Conservation (phyloP, 2,888 invertebrate species). For the Teleogryllus oceanicus region DNA sequence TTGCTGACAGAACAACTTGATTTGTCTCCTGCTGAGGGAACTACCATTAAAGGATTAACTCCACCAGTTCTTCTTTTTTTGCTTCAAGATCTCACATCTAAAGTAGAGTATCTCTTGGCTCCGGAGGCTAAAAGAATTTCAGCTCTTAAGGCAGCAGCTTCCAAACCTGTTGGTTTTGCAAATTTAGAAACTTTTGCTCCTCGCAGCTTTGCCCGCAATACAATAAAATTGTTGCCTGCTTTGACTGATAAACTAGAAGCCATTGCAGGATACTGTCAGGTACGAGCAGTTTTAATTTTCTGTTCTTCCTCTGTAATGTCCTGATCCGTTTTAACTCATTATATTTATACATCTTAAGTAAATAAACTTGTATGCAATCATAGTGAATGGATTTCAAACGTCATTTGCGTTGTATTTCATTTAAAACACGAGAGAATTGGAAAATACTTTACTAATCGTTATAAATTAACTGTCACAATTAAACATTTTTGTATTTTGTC, state of each 20-base stretch:
- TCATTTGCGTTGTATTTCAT: too few species aligned
- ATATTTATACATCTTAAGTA: too few species aligned
- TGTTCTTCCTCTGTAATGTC: too few species aligned
- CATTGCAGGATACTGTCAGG: slow-evolving; percentile 45
- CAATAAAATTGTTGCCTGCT: slow-evolving; percentile 26
- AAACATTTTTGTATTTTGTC: too few species aligned
- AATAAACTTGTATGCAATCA: too few species aligned
- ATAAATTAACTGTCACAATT: too few species aligned
- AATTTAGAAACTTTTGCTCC: slow-evolving; percentile 32
- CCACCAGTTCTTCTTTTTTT: slow-evolving; percentile 49
- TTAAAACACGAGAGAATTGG: too few species aligned
- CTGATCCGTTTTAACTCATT: too few species aligned
- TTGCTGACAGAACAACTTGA: background rate
- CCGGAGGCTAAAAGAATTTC: slow-evolving; percentile 39
- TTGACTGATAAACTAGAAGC: slow-evolving; percentile 25
- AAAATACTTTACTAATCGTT: too few species aligned
- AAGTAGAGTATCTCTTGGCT: slow-evolving; percentile 51
- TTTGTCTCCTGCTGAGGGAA: background rate
- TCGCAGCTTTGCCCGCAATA: slow-evolving; percentile 20
- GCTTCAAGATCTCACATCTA: slow-evolving; percentile 58
- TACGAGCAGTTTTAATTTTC: too few species aligned
- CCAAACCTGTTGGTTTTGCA: slow-evolving; percentile 37
- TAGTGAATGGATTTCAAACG: too few species aligned
- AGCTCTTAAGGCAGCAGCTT: slow-evolving; percentile 32
- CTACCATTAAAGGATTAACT: slow-evolving; percentile 40